Evolutionary conservation across 2,797 vertebrate genomes (phyloP), one percentile per base, ranked within the genome.

Genomic region (Sebastes miniatus): DNA sequence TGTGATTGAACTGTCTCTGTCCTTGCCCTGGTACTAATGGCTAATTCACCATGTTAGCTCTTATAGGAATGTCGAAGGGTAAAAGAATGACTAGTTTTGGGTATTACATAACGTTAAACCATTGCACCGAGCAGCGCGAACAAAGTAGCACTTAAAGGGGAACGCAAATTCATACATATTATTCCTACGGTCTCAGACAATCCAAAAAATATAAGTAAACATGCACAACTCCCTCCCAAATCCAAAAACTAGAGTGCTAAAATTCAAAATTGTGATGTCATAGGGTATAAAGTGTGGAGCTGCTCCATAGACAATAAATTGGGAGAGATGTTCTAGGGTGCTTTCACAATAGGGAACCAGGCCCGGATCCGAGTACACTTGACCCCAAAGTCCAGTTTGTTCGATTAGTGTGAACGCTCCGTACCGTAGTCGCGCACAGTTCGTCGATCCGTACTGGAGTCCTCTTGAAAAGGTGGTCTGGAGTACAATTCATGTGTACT

Each of bases 71-170:
- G 78, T 85, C 1, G 0, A 43, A 52, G 36, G 69, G 76, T 76
- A 73, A 76, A 79, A 75, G 47, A 61, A 79, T 71, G 73, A 71
- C 43, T 66, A 59, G 59, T 73, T 83, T 50, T 36, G 69, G 57
- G 27, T 66, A 77, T 77, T 63, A 18, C 50, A 20, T 65, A 73
- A 67, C 14, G n/a, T 66, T 75, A 76, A 74, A 86, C 70, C 58
- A 70, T 64, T 69, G 36, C 69, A 75, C 73, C 3, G 18, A 70
- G 71, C 56, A 80, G 52, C 32, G 68, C 13, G 69, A 87, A 74
- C 65, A 81, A 83, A 77, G 69, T 31, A 73, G 73, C 82, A 87
- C 84, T 90, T 88, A 25, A 84, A 89, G 64, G 43, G 16, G 43
- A 47, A 47, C n/a, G n/a, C n/a, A 47, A 47, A 47, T 0, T 47